Base-by-base conservation (phyloP, 2,113 vertebrate species). In the Oreotrochilus melanogaster region DNA sequence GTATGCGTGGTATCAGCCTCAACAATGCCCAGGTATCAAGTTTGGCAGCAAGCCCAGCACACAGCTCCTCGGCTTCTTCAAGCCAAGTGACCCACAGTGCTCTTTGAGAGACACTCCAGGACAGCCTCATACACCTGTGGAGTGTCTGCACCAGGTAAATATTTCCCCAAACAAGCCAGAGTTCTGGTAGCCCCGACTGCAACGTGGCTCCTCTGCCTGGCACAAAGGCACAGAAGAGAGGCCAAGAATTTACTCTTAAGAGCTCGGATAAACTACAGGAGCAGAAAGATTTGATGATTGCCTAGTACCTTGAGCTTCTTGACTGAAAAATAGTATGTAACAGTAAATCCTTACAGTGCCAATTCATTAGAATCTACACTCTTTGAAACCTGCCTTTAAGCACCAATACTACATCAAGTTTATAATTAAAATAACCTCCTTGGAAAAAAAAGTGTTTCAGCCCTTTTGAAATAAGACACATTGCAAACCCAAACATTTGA, bases 91-190 rank as follows among this genome's bases (percentile, higher is more conserved):
- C 70, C 53, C 61, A 31, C 24, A 3, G 1, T 19, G 50, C 9
- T 80, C 81, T 73, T 33, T 19, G 31, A 56, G 13, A 42, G 54
- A 58, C 4, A 6, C 31, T 54, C 31, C 43, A 57, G 23, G 31
- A 24, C 13, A 61, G 35, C 31, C 45, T 30, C 19, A 10, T 2
- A 0, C 11, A 12, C 28, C 56, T 47, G 17, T 50, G 54, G n/a
- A 66, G 42, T 3, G 3, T 50, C 50, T 71, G 19, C 60, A 82
- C 17, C 37, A 48, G 24, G 45, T 24, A 42, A 31, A 5, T 15
- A 6, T 16, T 11, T 45, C 47, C 31, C 47, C 25, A 48, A 3
- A 21, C 28, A 53, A 69, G 43, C 11, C 14, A 9, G 42, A 50
- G 31, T 45, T 86, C 50, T 73, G 18, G 60, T 15, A 21, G 33